Evolutionary conservation across 2,113 vertebrate species (phyloP), one percentile per base, ranked within the genome.

Genomic region (Nycticryphes semicollaris): DNA sequence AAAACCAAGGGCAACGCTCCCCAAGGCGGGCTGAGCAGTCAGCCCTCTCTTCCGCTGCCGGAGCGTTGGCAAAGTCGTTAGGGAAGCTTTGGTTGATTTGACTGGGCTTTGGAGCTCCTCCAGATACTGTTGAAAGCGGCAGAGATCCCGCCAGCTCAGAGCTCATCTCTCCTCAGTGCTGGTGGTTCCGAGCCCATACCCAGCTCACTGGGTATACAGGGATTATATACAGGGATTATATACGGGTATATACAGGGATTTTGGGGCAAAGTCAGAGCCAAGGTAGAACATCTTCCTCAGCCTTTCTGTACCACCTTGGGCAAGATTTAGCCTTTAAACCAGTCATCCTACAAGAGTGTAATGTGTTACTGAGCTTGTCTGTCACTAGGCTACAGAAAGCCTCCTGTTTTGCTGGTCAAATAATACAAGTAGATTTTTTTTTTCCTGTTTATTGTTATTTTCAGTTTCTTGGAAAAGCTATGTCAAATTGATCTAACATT

Each of bases 241-340:
- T n/a, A n/a, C n/a, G n/a, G n/a, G n/a, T n/a, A n/a, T n/a, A n/a
- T n/a, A n/a, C n/a, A 14, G 68, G 27, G 6, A 6, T 45, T 93
- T 11, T 10, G 53, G 90, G 72, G 60, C 74, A 23, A 77, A 59
- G 1, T 4, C 35, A 39, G 19, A 92, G 60, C 64, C 56, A 37
- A 5, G 10, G 41, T 50, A 54, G 24, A 77, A 54, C 3, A 33
- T 15, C 60, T 39, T 60, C 77, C 77, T 84, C 56, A 35, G 56
- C 18, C 33, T 84, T 78, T 48, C 56, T 14, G 2, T 17, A 68
- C 33, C 69, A 48, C 8, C 89, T 45, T 27, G 57, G 89, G 84
- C 77, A 92, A 66, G 80, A 43, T 54, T 92, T 70, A 97, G 93
- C 87, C 92, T 97, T 68, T 85, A 66, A 84, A 88, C 28, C 84